Conservation (phyloP, 2,888 invertebrate species). For the Eupithecia exiguata region DNA sequence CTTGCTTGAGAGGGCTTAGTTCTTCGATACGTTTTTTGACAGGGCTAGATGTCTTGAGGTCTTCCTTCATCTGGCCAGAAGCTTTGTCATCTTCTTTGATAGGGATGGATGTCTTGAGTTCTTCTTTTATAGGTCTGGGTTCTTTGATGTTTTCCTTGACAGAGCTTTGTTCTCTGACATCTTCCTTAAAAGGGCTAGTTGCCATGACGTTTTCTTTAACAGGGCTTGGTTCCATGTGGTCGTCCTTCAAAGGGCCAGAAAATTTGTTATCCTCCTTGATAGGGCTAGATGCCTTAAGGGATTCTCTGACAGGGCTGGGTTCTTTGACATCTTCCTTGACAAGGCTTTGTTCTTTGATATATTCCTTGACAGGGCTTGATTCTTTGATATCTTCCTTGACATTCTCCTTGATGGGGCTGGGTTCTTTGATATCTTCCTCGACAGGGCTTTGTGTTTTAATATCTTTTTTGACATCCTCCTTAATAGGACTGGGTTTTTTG, state of each 20-base stretch:
- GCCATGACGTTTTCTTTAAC: too few relatives aligned
- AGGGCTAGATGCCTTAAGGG: background rate
- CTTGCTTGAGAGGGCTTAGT: too few relatives aligned
- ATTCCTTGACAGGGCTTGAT: slow-evolving; percentile 3
- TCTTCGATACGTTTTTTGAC: too few relatives aligned
- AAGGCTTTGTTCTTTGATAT: slow-evolving; percentile 19
- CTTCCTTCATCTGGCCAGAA: too few relatives aligned
- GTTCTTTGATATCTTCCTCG: background rate
- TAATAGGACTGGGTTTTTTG: background rate
- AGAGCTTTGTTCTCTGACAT: slow-evolving; percentile 11
- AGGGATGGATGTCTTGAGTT: slow-evolving; percentile 11
- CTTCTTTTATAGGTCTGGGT: slow-evolving; percentile 12
- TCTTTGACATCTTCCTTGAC: slow-evolving; percentile 20
- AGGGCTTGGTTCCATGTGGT: background rate
- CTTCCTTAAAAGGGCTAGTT: slow-evolving; percentile 2
- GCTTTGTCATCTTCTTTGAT: too few relatives aligned
- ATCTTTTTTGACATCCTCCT: background rate
- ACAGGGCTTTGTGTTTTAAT: slow-evolving; percentile 7
- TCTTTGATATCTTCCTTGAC: background rate
- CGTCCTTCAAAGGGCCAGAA: background rate
- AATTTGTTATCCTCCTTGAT: background rate
- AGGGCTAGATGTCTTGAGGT: too few relatives aligned
- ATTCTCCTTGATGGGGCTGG: background rate
- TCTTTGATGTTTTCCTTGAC: slow-evolving; percentile 26
- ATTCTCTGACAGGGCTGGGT: slow-evolving; percentile 19